Percentiles rank a stretch among this genome's conserved stretches.
Conservation (phyloP, 2,888 invertebrate genomes). For the Macrophya annulata region DNA sequence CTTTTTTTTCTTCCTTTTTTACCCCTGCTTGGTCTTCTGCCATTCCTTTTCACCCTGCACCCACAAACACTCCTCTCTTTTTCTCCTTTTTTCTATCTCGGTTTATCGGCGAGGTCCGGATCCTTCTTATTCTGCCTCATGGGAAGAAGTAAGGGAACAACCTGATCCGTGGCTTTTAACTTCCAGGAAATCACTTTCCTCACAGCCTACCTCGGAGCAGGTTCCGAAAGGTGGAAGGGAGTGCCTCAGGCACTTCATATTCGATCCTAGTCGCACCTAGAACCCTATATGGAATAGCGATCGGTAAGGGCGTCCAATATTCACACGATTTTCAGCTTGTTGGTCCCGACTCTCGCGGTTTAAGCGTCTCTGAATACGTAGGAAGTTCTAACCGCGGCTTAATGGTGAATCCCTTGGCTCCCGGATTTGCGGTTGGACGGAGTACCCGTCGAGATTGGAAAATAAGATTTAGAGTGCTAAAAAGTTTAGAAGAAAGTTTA, state of each 20-base stretch:
- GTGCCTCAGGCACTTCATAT: constrained; percentile 44
- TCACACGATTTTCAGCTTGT: constrained; percentile 14
- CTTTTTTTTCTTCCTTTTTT: background rate
- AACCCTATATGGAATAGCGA: constrained; percentile 32
- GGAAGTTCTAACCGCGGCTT: constrained; percentile 52
- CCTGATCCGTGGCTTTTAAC: constrained; percentile 77
- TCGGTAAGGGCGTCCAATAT: constrained; percentile 9
- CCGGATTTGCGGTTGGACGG: constrained; percentile 45
- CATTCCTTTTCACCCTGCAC: constrained; percentile 1
- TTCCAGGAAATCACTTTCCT: constrained; percentile 78
- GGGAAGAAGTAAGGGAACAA: constrained; percentile 64
- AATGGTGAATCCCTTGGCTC: constrained; percentile 37
- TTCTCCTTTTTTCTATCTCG: background rate
- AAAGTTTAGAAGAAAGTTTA: constrained; percentile 47
- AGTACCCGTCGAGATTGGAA: constrained; percentile 43
- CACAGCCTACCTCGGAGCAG: constrained; percentile 74
- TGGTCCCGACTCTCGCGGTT: constrained; percentile 36
- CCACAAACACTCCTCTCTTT: background rate
- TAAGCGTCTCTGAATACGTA: constrained; percentile 30
- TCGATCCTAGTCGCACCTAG: constrained; percentile 47
- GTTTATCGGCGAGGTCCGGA: constrained; percentile 30
- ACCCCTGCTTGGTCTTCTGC: background rate
- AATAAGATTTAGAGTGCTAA: constrained; percentile 53
- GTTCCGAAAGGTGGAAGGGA: constrained; percentile 57
- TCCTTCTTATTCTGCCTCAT: constrained; percentile 37